Evolutionary conservation across 2,888 invertebrate species (phyloP).

Genomic region (Dioctria rufipes): DNA sequence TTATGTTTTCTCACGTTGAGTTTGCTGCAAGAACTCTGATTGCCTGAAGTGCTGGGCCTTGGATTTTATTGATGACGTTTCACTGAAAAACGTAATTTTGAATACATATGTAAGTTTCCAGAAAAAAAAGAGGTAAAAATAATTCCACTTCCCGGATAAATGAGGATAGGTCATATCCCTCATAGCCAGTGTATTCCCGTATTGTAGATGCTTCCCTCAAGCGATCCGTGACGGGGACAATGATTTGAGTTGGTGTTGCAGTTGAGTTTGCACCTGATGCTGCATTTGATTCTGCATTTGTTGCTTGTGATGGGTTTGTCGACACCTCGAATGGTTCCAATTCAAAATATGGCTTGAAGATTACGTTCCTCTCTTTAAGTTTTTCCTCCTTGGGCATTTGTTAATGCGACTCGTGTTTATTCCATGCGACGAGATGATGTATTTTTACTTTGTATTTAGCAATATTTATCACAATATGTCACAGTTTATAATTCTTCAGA

Average conservation of each 20-base stretch:
- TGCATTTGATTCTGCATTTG: neutral
- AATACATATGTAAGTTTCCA: too few relatives aligned
- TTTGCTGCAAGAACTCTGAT: too few relatives aligned
- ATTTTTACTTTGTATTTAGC: neutral
- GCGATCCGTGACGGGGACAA: slow-evolving; percentile 19
- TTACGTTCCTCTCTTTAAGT: too few relatives aligned
- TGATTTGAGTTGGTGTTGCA: neutral
- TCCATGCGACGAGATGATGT: neutral
- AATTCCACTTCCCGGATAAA: slow-evolving; percentile 42
- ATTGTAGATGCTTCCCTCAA: slow-evolving; percentile 28
- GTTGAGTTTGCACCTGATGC: neutral
- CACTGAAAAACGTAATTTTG: too few relatives aligned
- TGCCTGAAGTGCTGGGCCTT: too few relatives aligned
- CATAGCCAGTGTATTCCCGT: slow-evolving; percentile 15
- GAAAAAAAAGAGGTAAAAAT: slow-evolving; percentile 22
- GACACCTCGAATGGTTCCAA: neutral
- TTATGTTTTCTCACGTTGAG: too few relatives aligned
- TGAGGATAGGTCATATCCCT: slow-evolving; percentile 19
- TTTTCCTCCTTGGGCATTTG: slow-evolving; percentile 38
- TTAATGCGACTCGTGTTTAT: neutral
- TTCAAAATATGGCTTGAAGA: neutral
- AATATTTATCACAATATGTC: neutral
- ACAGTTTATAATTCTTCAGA: neutral
- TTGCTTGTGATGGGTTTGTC: neutral
- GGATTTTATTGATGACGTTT: too few relatives aligned